phyloP scores from a whole-genome alignment of 2,113 vertebrate genomes.

The Caretta caretta region DNA sequence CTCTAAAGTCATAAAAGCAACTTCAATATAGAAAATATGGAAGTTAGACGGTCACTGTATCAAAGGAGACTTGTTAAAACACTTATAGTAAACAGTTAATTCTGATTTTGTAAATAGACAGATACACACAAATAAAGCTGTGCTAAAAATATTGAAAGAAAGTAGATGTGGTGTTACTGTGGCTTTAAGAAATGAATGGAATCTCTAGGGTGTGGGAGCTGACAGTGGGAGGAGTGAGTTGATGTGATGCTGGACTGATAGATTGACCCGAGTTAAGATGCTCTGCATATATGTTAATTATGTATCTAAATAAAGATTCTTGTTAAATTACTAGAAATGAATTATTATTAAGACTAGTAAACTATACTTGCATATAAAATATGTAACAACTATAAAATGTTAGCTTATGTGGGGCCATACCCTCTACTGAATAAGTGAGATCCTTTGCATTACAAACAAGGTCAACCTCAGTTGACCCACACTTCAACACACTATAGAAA shows the following conservation, averaged over 20 bases:
- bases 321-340: background rate
- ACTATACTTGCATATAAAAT: background rate
- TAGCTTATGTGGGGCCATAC: accelerated
- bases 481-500: background rate
- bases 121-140: no score
- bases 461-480: background rate
- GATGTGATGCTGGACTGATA: no score
- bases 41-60: no score
- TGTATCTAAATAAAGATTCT: background rate
- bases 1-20: no score
- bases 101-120: no score
- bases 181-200: no score
- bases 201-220: background rate
- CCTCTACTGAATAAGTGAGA: background rate
- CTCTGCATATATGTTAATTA: background rate
- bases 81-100: no score
- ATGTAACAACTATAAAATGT: background rate
- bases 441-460: background rate
- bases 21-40: no score
- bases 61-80: no score
- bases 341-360: background rate
- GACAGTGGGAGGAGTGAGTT: background rate
- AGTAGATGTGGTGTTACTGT: no score
- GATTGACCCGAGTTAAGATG: background rate
- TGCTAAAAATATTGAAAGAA: no score